A percentile compares a stretch with the other conserved stretches of the same genome.
These are phyloP conservation scores for Cerastis leucographa DNA, from an alignment of 2,888 invertebrate genomes.

Conservation along the genomic window DNA sequence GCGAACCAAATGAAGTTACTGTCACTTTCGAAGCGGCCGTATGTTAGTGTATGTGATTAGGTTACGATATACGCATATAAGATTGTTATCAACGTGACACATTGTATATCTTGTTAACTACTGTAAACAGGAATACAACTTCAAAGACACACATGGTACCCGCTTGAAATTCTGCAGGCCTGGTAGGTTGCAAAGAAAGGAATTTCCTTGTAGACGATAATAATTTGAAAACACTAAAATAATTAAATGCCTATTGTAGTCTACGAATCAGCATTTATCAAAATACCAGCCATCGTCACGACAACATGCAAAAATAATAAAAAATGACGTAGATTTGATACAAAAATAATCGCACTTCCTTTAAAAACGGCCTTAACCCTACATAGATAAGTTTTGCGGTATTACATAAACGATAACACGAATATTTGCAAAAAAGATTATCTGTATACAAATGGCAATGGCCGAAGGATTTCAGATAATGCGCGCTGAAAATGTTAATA, in stretches of 20 bases:
- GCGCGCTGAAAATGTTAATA: conserved; percentile 20
- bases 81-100: conserved; percentile 39
- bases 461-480: conserved; percentile 58
- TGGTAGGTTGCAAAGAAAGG: conserved; percentile 20
- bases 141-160: neutral
- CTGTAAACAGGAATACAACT: neutral
- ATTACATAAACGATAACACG: conserved; percentile 66
- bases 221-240: neutral
- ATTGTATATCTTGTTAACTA: conserved; percentile 1
- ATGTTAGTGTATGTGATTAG: conserved; percentile 56
- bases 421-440: conserved; percentile 65
- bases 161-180: neutral
- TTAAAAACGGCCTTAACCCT: conserved; percentile 65
- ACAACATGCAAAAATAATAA: neutral
- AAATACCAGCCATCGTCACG: conserved; percentile 2
- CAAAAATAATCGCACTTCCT: conserved; percentile 57
- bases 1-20: conserved; percentile 65
- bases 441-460: conserved; percentile 62
- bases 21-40: conserved; percentile 67
- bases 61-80: conserved; percentile 45
- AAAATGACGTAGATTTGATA: conserved; percentile 33
- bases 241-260: neutral
- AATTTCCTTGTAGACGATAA: neutral
- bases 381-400: conserved; percentile 60
- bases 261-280: conserved; percentile 4